Evolutionary conservation across 2,113 vertebrate genomes (phyloP).

Genomic region (Cromileptes altivelis): DNA sequence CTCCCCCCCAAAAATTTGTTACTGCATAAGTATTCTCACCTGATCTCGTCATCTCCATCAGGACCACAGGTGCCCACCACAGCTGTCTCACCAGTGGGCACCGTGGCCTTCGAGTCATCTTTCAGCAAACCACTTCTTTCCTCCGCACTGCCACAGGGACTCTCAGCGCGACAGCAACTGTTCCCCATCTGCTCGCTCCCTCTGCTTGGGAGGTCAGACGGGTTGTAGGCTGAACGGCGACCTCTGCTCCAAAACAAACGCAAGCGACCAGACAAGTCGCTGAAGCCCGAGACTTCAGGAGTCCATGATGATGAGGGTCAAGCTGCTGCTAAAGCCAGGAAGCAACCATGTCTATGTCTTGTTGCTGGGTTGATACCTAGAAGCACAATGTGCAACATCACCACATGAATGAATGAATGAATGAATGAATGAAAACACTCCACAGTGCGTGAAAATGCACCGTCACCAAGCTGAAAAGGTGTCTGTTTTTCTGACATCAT

Average conservation of each 20-base stretch:
- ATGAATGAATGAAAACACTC: background rate
- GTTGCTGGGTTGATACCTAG: background rate
- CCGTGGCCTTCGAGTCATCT: conserved; percentile 47
- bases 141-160: conserved; percentile 71
- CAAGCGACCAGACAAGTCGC: conserved; percentile 54
- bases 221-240: conserved; percentile 20
- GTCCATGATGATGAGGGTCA: conserved; percentile 53
- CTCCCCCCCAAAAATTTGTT: background rate
- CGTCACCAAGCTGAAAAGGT: no score
- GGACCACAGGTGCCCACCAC: conserved; percentile 45
- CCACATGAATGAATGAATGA: no score
- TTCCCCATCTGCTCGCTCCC: conserved; percentile 81
- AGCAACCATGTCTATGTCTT: background rate
- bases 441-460: no score
- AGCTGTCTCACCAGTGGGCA: conserved; percentile 11
- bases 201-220: conserved; percentile 41
- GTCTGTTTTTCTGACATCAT: no score
- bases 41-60: conserved; percentile 28
- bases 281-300: conserved; percentile 47
- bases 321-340: conserved; percentile 31
- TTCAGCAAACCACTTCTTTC: conserved; percentile 78
- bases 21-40: conserved; percentile 47
- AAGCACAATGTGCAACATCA: background rate
- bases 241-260: conserved; percentile 26
- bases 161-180: conserved; percentile 71